These are phyloP conservation scores for Baronia brevicornis DNA, from an alignment of 2,888 invertebrate genomes.

Conservation along the genomic window DNA sequence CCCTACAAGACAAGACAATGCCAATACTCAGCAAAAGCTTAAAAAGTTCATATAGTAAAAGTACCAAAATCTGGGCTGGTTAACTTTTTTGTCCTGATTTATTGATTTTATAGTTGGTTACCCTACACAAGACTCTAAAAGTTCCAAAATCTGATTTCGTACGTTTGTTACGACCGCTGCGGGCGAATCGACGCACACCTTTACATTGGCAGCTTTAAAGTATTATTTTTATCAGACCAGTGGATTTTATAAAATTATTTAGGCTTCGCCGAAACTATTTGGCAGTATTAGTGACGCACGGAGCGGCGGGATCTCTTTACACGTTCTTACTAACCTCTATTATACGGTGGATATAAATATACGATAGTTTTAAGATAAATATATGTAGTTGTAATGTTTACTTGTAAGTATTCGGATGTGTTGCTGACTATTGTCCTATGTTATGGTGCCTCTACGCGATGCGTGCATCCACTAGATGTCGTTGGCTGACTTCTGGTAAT, in stretches of 20 bases:
- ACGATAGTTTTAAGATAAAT: constrained; percentile 66
- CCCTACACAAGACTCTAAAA: too few relatives aligned
- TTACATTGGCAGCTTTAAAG: constrained; percentile 17
- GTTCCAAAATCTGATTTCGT: too few relatives aligned
- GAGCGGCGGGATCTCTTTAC: constrained; percentile 60
- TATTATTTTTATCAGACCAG: constrained; percentile 32
- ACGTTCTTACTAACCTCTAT: constrained; percentile 52
- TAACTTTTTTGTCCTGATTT: too few relatives aligned
- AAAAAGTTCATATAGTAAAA: too few relatives aligned
- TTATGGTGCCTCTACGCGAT: constrained; percentile 1
- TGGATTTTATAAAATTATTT: constrained; percentile 15
- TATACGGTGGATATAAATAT: constrained; percentile 69
- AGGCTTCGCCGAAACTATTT: constrained; percentile 41
- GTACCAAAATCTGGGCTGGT: too few relatives aligned
- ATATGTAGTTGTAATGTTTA: constrained; percentile 49
- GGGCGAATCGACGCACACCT: too few relatives aligned
- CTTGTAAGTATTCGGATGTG: constrained; percentile 61
- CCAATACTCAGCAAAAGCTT: too few relatives aligned
- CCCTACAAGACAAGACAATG: constrained; percentile 6
- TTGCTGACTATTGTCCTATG: constrained; percentile 45
- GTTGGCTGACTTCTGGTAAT: too few relatives aligned
- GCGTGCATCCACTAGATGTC: background rate
- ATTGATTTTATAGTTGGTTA: too few relatives aligned
- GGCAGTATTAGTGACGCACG: constrained; percentile 64
- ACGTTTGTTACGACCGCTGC: too few relatives aligned